Conservation (phyloP, 2,113 vertebrate species). For the Alexandromys fortis region DNA sequence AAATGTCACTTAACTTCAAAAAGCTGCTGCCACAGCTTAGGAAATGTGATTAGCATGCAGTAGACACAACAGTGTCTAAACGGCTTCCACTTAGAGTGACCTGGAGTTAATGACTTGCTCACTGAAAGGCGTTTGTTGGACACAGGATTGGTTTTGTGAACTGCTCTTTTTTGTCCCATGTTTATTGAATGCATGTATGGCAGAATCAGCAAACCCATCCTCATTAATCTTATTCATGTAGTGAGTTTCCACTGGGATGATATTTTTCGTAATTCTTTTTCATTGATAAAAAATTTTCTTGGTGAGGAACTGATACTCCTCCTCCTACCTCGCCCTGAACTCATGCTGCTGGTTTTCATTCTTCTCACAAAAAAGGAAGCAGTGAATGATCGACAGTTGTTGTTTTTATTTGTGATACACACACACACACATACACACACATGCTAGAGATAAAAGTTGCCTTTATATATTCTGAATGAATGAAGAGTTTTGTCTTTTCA, state of each 20-base stretch:
- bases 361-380: background rate
- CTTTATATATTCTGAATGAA: background rate
- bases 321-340: background rate
- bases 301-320: background rate
- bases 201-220: background rate
- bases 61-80: background rate
- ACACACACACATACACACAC: background rate
- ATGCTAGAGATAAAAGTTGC: background rate
- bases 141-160: background rate
- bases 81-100: background rate
- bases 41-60: background rate
- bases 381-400: background rate
- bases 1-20: constrained; percentile 57
- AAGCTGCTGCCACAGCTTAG: background rate
- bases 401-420: background rate
- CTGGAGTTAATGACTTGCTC: background rate
- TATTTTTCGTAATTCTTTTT: background rate
- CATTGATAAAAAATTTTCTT: background rate
- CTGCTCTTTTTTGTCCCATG: background rate
- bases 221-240: background rate
- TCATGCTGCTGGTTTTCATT: background rate
- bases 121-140: background rate
- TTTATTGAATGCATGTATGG: background rate
- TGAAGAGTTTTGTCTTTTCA: background rate
- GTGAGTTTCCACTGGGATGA: background rate